Evolutionary conservation across 2,888 invertebrate genomes (phyloP), one percentile per base, ranked within the genome.

Genomic region (Acleris laterana): DNA sequence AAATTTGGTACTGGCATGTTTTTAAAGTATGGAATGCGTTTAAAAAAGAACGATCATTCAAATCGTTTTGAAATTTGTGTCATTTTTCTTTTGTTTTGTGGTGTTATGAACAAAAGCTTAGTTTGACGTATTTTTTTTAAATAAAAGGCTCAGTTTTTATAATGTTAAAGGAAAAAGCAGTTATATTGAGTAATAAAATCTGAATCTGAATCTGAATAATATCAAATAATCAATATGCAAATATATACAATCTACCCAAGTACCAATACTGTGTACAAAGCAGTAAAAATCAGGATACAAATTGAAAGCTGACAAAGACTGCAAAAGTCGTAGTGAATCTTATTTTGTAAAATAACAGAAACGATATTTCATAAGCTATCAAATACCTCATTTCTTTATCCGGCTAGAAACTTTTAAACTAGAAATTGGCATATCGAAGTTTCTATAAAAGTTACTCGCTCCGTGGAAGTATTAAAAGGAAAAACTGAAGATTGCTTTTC

Each of bases 401-500:
- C 69, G 70, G 65, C 58, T 66, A 20, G 32, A 58, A 74, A 77
- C 59, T 76, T 77, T 69, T 42, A 50, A 67, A 67, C 61, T 68
- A 68, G 69, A 72, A 76, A 77, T 77, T 74, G 76, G 73, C 68
- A 74, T 73, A 76, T 76, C 72, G 74, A 77, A 77, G 71, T 76
- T 73, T 53, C 58, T 38, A 60, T 60, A 42, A 69, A 65, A 65
- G 65, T 65, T 65, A 60, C 55, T 56, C 60, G 59, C 46, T 53
- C 68, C 70, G 69, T 58, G 62, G 52, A 64, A 71, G 63, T 68
- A 68, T 25, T 46, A 57, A 63, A 62, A 69, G 71, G 72, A 76
- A 70, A 65, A 62, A 61, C 61, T 70, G 72, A 70, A 74, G 73
- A 77, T 72, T 74, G 77, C 74, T 75, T 77, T 71, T 70, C 69